Conservation (phyloP, 2,888 invertebrate genomes). For the Catocala fraxini region DNA sequence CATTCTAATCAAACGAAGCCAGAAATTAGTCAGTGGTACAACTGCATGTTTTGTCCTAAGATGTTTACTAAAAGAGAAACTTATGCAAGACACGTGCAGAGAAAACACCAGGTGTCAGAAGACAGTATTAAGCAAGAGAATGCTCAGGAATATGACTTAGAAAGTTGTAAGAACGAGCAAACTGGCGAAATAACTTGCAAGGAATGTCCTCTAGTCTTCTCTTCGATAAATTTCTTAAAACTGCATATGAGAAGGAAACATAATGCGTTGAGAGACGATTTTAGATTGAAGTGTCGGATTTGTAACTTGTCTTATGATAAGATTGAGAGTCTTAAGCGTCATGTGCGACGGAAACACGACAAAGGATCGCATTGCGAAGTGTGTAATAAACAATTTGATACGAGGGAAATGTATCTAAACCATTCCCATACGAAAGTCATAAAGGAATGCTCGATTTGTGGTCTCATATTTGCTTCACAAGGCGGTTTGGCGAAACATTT, state of each 20-base stretch:
- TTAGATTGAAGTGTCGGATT: slow-evolving; percentile 76
- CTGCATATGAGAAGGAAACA: slow-evolving; percentile 81
- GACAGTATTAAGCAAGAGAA: slow-evolving; percentile 35
- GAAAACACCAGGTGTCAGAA: slow-evolving; percentile 71
- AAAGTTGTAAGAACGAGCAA: slow-evolving; percentile 60
- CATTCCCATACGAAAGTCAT: slow-evolving; percentile 75
- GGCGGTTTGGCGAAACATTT: slow-evolving; percentile 78
- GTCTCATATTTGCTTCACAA: slow-evolving; percentile 75
- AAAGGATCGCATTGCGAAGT: slow-evolving; percentile 72
- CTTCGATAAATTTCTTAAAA: slow-evolving; percentile 74
- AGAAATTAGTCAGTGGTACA: slow-evolving; percentile 67
- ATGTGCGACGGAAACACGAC: slow-evolving; percentile 78
- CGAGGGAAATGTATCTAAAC: slow-evolving; percentile 68
- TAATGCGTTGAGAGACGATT: slow-evolving; percentile 74
- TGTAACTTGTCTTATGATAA: slow-evolving; percentile 82
- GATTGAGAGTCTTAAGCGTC: slow-evolving; percentile 80
- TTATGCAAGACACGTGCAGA: slow-evolving; percentile 77
- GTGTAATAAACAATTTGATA: slow-evolving; percentile 77
- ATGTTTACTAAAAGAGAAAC: slow-evolving; percentile 77
- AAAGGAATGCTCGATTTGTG: slow-evolving; percentile 76
- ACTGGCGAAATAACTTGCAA: slow-evolving; percentile 77
- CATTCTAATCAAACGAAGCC: slow-evolving; percentile 64
- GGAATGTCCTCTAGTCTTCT: slow-evolving; percentile 77
- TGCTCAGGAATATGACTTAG: slow-evolving; percentile 43
- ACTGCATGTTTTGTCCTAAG: slow-evolving; percentile 78